Percentiles rank a stretch among this genome's conserved stretches.
These are phyloP conservation scores for Vollenhovia emeryi DNA, from an alignment of 1,140 invertebrate species.

Conservation along the genomic window DNA sequence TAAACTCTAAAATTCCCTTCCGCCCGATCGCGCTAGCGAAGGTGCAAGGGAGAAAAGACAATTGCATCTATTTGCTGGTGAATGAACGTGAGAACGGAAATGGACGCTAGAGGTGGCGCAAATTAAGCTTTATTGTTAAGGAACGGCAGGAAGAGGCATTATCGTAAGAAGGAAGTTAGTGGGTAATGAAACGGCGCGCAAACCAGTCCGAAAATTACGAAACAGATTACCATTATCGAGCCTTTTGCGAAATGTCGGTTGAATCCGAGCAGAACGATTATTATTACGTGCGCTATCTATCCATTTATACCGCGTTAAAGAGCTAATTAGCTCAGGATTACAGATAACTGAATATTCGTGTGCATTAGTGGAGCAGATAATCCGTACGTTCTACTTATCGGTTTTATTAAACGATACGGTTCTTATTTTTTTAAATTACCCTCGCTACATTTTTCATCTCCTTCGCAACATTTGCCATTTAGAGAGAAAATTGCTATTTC, in stretches of 20 bases:
- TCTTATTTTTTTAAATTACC: background rate
- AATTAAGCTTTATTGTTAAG: constrained; percentile 65
- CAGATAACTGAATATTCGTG: background rate
- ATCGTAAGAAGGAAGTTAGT: constrained; percentile 62
- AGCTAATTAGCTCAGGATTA: background rate
- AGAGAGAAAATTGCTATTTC: background rate
- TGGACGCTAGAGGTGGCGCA: constrained; percentile 38
- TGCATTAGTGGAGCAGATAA: background rate
- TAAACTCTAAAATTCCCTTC: background rate
- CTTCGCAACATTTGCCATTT: background rate
- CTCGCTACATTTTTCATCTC: background rate
- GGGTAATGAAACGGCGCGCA: constrained; percentile 53
- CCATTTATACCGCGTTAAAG: constrained; percentile 14
- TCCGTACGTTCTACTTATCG: background rate
- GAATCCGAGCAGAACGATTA: constrained; percentile 51
- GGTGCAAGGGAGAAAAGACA: constrained; percentile 43
- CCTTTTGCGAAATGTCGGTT: constrained; percentile 51
- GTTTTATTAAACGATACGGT: background rate
- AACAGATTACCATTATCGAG: constrained; percentile 34
- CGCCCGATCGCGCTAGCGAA: background rate
- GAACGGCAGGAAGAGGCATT: constrained; percentile 61
- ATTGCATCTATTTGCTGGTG: constrained; percentile 41
- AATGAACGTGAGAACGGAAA: constrained; percentile 63
- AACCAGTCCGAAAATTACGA: constrained; percentile 53
- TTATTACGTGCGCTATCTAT: constrained; percentile 10